phyloP scores from a whole-genome alignment of 2,797 vertebrate species.

The Cyprinodon diabolis region DNA sequence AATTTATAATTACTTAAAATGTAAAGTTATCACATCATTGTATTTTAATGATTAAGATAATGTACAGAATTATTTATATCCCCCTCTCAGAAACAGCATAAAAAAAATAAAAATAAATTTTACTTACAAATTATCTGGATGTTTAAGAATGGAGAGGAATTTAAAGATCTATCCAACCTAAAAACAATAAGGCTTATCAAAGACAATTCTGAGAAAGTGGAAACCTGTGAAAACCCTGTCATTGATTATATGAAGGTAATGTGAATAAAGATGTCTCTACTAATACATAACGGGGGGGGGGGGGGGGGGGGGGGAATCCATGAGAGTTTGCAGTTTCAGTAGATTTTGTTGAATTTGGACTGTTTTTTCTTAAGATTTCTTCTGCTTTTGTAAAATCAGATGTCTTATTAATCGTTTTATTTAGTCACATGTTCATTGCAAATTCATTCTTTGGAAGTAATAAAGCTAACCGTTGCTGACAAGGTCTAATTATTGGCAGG shows the following conservation, averaged over 20 bases:
- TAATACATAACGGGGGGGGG: not conserved
- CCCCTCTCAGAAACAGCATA: too few relatives aligned
- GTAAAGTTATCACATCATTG: too few relatives aligned
- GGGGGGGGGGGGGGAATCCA: not conserved
- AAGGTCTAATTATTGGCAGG: constrained; percentile 34
- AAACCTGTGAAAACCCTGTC: not conserved
- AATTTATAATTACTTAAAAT: too few relatives aligned
- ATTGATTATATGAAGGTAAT: not conserved
- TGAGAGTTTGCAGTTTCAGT: not conserved
- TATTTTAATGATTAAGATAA: too few relatives aligned
- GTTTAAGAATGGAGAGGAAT: too few relatives aligned
- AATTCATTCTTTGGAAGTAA: constrained; percentile 28
- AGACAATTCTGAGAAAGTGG: not conserved
- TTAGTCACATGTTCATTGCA: not conserved
- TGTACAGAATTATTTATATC: too few relatives aligned
- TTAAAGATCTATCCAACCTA: not conserved
- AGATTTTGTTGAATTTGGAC: not conserved
- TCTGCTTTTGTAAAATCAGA: not conserved
- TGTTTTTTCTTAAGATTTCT: not conserved
- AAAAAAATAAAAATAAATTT: too few relatives aligned
- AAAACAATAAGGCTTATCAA: not conserved
- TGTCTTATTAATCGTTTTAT: not conserved
- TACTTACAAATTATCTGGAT: too few relatives aligned
- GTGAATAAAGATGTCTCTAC: not conserved
- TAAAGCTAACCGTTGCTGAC: constrained; percentile 39